A percentile compares a stretch with the other conserved stretches of the same genome.
These are phyloP conservation scores for Macrocentrus cingulum DNA, from an alignment of 1,140 invertebrate genomes.

Conservation along the genomic window DNA sequence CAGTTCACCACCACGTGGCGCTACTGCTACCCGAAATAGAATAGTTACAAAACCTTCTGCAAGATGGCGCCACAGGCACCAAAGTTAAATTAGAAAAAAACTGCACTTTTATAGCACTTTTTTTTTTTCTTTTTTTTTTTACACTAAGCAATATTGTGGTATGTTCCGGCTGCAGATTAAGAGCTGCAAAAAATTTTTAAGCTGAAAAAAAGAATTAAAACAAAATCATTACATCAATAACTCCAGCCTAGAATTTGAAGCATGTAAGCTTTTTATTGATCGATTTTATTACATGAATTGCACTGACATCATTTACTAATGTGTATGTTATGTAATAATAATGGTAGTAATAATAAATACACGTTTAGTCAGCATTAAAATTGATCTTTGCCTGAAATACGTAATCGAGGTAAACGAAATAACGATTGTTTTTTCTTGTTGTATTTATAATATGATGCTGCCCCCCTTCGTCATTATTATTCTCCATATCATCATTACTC, in stretches of 20 bases:
- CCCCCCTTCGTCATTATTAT: neutral
- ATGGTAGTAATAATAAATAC: constrained; percentile 41
- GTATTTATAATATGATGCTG: constrained; percentile 11
- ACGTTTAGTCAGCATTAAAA: constrained; percentile 45
- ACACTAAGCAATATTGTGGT: no score
- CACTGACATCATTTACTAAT: constrained; percentile 48
- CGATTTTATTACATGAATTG: constrained; percentile 51
- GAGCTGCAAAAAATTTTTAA: constrained; percentile 9
- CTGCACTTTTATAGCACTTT: no score
- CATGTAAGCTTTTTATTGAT: constrained; percentile 51
- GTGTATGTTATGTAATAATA: constrained; percentile 42
- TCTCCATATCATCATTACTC: neutral
- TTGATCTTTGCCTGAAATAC: constrained; percentile 28
- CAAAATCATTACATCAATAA: no score
- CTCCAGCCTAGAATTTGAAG: no score
- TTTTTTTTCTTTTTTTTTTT: no score
- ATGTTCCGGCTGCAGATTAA: no score
- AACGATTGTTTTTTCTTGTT: constrained; percentile 31
- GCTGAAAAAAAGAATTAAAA: neutral
- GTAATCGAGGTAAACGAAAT: constrained; percentile 38
- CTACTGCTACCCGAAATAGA: no score
- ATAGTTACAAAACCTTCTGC: no score
- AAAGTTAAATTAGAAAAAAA: no score
- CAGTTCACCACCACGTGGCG: no score
- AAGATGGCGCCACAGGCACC: no score